Base-by-base conservation (phyloP, 1,140 invertebrate species). In the Archivesica marissinica region DNA sequence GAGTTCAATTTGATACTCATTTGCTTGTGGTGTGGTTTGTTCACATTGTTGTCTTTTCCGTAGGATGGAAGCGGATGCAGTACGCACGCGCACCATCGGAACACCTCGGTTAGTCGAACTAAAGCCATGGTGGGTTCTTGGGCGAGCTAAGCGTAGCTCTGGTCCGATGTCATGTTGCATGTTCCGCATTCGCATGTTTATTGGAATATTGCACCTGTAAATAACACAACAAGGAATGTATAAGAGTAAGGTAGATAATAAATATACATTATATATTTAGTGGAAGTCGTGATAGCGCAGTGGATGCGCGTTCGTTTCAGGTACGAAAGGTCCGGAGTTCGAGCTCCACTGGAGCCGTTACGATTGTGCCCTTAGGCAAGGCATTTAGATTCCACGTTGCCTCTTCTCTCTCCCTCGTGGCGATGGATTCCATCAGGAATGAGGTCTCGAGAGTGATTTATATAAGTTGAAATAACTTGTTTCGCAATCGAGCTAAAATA, bases 1-100 rank as follows among this genome's bases (percentile, higher is more conserved):
- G 2, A 90, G 86, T 75, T 92, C 91, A 7, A 91, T 88, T 15
- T 88, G 76, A 66, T 89, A 85, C 6, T 88, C 88, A 0, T 75
- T 80, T 30, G 64, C 68, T 9, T 59, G 76, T 0, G 79, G 78
- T 28, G 52, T 74, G 20, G 61, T 59, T 23, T 78, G 41, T 50
- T 76, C 61, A 6, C 61, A 38, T 11, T 20, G 20, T 50, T 68
- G 9, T 52, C n/a, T 25, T 23, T 64, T 75, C 56, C 70, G 39
- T 0, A 44, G n/a, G 23, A 52, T 56, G 30, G 68, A 11, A 35
- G 47, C 52, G n/a, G 80, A 74, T 30, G 35, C 50, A 20, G 23
- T 85, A 20, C 70, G 54, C 17, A 13, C 7, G 15, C 52, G 30
- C 9, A 15, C 35, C 2, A 9, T 25, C 6, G 25, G 52, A 15